These are phyloP conservation scores for Mesaphorura yosii DNA, from an alignment of 1,140 invertebrate species.

Conservation along the genomic window DNA sequence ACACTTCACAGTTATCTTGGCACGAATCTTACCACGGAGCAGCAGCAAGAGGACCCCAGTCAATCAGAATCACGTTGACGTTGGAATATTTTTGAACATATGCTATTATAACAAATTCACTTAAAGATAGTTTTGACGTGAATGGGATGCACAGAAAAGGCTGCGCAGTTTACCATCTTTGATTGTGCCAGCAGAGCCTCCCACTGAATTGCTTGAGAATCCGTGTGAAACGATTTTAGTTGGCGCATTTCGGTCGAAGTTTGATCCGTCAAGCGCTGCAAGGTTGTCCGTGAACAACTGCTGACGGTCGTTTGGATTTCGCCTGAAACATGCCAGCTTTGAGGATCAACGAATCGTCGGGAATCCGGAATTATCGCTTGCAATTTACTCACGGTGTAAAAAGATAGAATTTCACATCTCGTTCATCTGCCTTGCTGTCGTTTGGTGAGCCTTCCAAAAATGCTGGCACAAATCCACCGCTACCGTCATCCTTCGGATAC, in stretches of 20 bases:
- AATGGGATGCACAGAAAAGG: too few relatives aligned
- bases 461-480: too few relatives aligned
- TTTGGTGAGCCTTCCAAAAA: too few relatives aligned
- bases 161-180: too few relatives aligned
- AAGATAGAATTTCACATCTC: conserved; percentile 15
- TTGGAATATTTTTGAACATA: conserved; percentile 1
- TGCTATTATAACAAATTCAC: too few relatives aligned
- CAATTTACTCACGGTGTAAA: conserved; percentile 17
- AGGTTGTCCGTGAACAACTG: not conserved
- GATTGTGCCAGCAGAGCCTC: not conserved
- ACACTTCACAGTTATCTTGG: too few relatives aligned
- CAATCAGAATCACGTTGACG: conserved; percentile 15
- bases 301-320: not conserved
- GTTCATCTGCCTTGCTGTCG: conserved; percentile 10
- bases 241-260: conserved; percentile 8
- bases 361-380: too few relatives aligned
- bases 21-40: too few relatives aligned
- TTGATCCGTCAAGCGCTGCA: conserved; percentile 6
- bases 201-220: conserved; percentile 5
- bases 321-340: too few relatives aligned
- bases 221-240: conserved; percentile 19
- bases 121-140: too few relatives aligned
- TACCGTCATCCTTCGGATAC: too few relatives aligned
- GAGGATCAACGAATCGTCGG: too few relatives aligned
- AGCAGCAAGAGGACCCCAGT: conserved; percentile 14